phyloP scores from a whole-genome alignment of 2,113 vertebrate genomes.

The Octodon degus region DNA sequence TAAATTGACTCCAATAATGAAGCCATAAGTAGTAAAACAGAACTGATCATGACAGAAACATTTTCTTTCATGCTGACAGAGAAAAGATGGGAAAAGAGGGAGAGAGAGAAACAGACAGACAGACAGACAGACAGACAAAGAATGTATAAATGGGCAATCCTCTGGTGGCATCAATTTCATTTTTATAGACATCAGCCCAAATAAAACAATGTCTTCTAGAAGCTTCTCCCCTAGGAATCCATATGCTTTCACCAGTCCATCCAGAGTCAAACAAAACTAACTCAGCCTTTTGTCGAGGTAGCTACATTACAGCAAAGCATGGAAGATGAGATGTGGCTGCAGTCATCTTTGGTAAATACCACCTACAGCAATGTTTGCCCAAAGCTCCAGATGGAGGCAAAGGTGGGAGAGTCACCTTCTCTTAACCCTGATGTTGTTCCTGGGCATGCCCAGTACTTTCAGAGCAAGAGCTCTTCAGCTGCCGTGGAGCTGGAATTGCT shows the following conservation, averaged over 20 bases:
- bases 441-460: background rate
- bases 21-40: background rate
- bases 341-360: background rate
- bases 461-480: background rate
- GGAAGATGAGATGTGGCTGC: background rate
- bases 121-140: background rate
- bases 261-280: background rate
- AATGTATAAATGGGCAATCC: background rate
- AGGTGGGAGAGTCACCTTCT: background rate
- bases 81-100: background rate
- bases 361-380: background rate
- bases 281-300: background rate
- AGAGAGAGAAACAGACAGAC: background rate
- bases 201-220: background rate
- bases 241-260: background rate
- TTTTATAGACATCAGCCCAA: background rate
- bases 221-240: background rate
- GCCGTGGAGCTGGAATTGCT: background rate
- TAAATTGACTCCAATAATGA: constrained; percentile 10
- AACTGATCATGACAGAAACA: background rate
- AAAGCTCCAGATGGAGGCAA: background rate
- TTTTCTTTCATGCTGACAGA: constrained; percentile 15
- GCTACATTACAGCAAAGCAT: background rate
- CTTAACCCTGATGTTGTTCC: background rate
- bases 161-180: background rate